Evolutionary conservation across 2,113 vertebrate genomes (phyloP).

Genomic region (Tangachromis dhanisi): DNA sequence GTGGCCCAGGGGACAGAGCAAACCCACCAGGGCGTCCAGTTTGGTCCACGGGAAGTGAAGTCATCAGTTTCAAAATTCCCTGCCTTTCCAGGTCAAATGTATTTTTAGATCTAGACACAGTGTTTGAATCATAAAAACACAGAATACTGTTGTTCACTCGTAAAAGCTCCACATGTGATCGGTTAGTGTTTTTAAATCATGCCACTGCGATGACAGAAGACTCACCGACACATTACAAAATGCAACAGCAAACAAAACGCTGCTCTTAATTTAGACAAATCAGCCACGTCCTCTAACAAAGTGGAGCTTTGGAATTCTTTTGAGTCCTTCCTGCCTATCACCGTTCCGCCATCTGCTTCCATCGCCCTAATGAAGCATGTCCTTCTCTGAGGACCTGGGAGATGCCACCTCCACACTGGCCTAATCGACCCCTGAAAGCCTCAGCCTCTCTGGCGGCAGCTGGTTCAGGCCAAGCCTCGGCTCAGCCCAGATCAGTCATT

Average conservation of each 20-base stretch:
- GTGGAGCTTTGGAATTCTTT: not conserved
- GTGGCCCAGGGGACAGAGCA: not conserved
- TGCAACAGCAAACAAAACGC: not conserved
- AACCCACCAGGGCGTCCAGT: not conserved
- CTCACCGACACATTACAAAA: not conserved
- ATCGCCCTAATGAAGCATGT: slow-evolving; percentile 13
- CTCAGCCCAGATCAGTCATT: slow-evolving; percentile 5
- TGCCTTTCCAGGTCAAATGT: not conserved
- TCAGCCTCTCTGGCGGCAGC: not conserved
- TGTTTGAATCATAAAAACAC: not conserved
- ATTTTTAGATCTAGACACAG: not conserved
- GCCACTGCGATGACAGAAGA: not conserved
- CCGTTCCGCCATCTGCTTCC: not conserved
- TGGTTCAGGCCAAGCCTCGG: not conserved
- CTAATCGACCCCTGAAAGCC: not conserved
- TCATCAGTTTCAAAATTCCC: fast-evolving
- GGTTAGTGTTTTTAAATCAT: not conserved
- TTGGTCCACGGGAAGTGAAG: not conserved
- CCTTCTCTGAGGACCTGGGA: not conserved
- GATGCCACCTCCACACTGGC: not conserved
- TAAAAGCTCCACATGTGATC: not conserved
- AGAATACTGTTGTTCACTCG: not conserved
- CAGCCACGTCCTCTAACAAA: not conserved
- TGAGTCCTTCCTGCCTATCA: not conserved
- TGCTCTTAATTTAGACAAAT: not conserved